A percentile compares a stretch with the other conserved stretches of the same genome.
Evolutionary conservation across 2,888 invertebrate species (phyloP).

Genomic region (Macrophya alboannulata): DNA sequence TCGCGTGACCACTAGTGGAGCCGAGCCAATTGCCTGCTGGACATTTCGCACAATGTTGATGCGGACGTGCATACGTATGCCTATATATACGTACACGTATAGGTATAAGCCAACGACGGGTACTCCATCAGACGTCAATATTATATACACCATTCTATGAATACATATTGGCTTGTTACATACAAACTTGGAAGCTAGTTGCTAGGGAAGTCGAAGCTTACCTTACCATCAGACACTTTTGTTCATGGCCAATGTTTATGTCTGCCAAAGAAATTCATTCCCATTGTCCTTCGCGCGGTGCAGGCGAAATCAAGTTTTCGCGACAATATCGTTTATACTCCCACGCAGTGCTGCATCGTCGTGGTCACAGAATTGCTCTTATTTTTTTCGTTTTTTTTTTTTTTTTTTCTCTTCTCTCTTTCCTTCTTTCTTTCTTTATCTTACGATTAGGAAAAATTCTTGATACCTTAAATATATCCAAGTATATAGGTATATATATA

Average conservation of each 20-base stretch:
- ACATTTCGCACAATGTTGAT: conserved; percentile 19
- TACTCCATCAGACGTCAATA: conserved; percentile 36
- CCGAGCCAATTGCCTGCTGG: neutral
- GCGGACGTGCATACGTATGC: neutral
- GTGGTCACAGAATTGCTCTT: neutral
- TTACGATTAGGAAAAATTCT: neutral
- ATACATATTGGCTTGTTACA: conserved; percentile 37
- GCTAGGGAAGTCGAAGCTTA: conserved; percentile 36
- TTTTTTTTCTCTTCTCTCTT: too few species aligned
- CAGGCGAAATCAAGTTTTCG: conserved; percentile 13
- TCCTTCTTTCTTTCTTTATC: neutral
- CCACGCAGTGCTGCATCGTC: neutral
- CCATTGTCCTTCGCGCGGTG: conserved; percentile 25
- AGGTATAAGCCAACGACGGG: neutral
- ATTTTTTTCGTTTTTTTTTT: too few species aligned
- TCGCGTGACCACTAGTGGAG: conserved; percentile 15
- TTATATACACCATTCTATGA: conserved; percentile 41
- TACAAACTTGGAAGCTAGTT: conserved; percentile 25
- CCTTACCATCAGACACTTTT: conserved; percentile 35
- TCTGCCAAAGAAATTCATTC: conserved; percentile 24
- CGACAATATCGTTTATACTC: too few species aligned
- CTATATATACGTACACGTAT: neutral
- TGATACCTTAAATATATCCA: neutral
- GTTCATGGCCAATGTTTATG: conserved; percentile 46
- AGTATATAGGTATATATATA: neutral